Base-by-base conservation (phyloP, 2,888 invertebrate species). In the Spisula solida region DNA sequence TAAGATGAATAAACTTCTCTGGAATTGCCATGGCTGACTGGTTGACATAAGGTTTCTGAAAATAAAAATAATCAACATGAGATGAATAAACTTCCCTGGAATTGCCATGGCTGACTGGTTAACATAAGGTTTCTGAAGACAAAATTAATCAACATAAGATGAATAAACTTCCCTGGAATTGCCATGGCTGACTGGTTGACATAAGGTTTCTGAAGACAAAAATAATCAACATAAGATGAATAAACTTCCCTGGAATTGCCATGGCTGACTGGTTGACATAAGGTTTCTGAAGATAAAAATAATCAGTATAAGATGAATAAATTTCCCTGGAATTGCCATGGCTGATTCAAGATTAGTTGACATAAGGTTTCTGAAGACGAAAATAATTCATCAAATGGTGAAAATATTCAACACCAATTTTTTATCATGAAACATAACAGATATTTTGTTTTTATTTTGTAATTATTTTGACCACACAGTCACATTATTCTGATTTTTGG, bases 251-350 rank as follows among this genome's bases (percentile, higher is more conserved):
- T 10, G 93, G 95, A 6, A 97, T 95, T 16, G 94, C 93, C 82
- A 96, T 92, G 1, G 97, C 96, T 60, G 97, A 97, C 75, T 96
- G 96, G 93, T 97, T 97, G 95, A 96, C 95, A 92, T 97, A 97
- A 10, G 96, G 95, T 20, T 93, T 94, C 96, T 96, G 94, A 48
- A 94, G 94, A 51, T 47, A 70, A 81, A 86, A n/a, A 34, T 80
- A 25, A n/a, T 66, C n/a, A 66, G 25, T 8, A 6, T 66, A 66
- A 25, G n/a, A 41, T 41, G 41, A 41, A 41, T 8, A 92, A 97
- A 97, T 88, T 96, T 95, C 70, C 94, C 95, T 10, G 93, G 95
- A 6, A 97, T 95, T 16, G 94, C 93, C 82, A 96, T 92, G 1
- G 97, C 96, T 60, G 97, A 97, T 75, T 47, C 48, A 70, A 81